These are phyloP conservation scores for Aporophyla nigra DNA, from an alignment of 2,888 invertebrate genomes.

Conservation along the genomic window DNA sequence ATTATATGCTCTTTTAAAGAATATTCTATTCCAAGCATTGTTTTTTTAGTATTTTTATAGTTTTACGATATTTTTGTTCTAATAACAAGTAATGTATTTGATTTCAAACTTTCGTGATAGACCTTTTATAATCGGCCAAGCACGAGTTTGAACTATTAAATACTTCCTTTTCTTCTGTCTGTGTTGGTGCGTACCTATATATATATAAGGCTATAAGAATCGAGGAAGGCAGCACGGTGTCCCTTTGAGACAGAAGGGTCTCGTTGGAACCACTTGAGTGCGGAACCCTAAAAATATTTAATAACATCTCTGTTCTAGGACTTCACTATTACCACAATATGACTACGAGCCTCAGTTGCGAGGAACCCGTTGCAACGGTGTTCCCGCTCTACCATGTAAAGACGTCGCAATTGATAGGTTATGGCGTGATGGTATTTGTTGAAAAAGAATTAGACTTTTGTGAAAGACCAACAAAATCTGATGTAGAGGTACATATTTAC, in stretches of 20 bases:
- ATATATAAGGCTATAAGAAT: neutral
- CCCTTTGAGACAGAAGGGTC: neutral
- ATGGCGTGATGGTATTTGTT: neutral
- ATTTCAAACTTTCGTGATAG: neutral
- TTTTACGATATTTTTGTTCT: neutral
- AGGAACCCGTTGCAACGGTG: neutral
- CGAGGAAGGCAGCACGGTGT: neutral
- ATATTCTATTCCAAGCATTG: neutral
- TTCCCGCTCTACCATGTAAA: neutral
- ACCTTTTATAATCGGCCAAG: neutral
- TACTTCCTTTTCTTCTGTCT: neutral
- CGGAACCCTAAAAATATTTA: neutral
- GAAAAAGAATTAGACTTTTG: too few relatives aligned
- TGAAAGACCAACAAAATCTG: fast-evolving
- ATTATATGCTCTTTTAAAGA: too few relatives aligned
- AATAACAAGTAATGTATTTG: too few relatives aligned
- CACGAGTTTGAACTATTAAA: neutral
- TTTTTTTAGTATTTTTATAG: neutral
- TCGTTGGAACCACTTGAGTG: neutral
- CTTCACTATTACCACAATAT: neutral
- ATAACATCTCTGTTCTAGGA: conserved; percentile 3
- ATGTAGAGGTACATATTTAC: neutral
- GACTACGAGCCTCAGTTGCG: neutral
- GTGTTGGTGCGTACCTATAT: neutral
- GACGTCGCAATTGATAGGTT: neutral